Percentiles rank a stretch among this genome's conserved stretches.
These are phyloP conservation scores for Xiphorhynchus elegans DNA, from an alignment of 2,113 vertebrate species.

Conservation along the genomic window DNA sequence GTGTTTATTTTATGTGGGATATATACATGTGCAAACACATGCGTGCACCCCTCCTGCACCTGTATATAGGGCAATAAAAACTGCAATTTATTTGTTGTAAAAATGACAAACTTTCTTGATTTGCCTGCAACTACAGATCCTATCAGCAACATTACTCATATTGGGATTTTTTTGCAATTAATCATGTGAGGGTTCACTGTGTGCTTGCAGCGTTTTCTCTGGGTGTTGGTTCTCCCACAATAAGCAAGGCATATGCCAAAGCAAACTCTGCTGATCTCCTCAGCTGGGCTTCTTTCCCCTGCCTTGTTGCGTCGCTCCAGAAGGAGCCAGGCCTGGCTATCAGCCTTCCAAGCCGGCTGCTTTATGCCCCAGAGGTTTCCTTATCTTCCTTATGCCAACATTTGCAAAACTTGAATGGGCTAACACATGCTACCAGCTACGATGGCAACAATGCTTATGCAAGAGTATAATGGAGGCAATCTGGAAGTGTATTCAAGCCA, in stretches of 20 bases:
- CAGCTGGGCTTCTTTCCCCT: background rate
- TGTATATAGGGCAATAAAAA: background rate
- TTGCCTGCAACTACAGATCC: background rate
- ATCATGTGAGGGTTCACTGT: background rate
- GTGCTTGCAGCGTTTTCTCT: background rate
- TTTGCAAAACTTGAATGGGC: slow-evolving; percentile 34
- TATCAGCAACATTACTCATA: background rate
- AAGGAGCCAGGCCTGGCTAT: background rate
- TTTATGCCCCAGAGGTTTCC: slow-evolving; percentile 23
- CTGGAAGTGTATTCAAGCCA: slow-evolving; percentile 1
- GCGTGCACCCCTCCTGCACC: fast-evolving
- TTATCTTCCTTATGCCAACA: background rate
- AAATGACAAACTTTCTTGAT: background rate
- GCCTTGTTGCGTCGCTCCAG: background rate
- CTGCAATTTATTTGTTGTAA: background rate
- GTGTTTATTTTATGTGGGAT: background rate
- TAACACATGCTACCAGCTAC: background rate
- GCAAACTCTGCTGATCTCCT: background rate
- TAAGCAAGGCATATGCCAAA: background rate
- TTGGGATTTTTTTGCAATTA: background rate
- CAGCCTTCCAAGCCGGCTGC: background rate
- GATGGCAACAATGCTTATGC: background rate
- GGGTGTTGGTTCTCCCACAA: background rate
- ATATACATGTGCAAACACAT: fast-evolving
- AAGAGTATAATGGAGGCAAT: slow-evolving; percentile 26